These are phyloP conservation scores for Cotesia glomerata DNA, from an alignment of 1,140 invertebrate genomes.

Conservation along the genomic window DNA sequence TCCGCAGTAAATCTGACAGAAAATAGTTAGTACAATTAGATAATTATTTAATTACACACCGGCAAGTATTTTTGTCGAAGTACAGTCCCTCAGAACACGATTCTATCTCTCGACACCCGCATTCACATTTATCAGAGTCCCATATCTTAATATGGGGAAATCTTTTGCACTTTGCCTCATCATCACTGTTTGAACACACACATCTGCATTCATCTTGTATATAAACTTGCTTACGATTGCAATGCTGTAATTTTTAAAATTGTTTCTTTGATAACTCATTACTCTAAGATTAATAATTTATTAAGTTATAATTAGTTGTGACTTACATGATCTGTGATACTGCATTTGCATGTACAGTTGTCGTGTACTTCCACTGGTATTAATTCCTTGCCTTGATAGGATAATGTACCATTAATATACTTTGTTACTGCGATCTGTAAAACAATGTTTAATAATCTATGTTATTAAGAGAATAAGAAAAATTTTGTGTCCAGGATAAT, in stretches of 20 bases:
- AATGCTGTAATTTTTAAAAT: not conserved
- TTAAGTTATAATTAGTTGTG: not conserved
- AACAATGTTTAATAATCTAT: no score
- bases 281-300: no score
- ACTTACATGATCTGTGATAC: slow-evolving; percentile 64
- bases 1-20: not conserved
- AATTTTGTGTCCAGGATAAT: no score
- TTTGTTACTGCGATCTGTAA: slow-evolving; percentile 29
- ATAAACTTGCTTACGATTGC: not conserved
- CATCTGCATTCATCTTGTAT: slow-evolving; percentile 63
- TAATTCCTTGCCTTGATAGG: slow-evolving; percentile 46
- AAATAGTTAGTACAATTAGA: slow-evolving; percentile 20
- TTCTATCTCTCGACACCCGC: slow-evolving; percentile 64
- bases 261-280: no score
- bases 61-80: slow-evolving; percentile 69
- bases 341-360: slow-evolving; percentile 69
- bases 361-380: slow-evolving; percentile 68
- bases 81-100: slow-evolving; percentile 68
- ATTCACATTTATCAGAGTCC: slow-evolving; percentile 67
- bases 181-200: slow-evolving; percentile 68
- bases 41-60: slow-evolving; percentile 56
- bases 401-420: not conserved
- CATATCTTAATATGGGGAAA: slow-evolving; percentile 66
- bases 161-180: slow-evolving; percentile 65
- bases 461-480: no score